Evolutionary conservation across 2,113 vertebrate genomes (phyloP).

Genomic region (Pseudonaja textilis): DNA sequence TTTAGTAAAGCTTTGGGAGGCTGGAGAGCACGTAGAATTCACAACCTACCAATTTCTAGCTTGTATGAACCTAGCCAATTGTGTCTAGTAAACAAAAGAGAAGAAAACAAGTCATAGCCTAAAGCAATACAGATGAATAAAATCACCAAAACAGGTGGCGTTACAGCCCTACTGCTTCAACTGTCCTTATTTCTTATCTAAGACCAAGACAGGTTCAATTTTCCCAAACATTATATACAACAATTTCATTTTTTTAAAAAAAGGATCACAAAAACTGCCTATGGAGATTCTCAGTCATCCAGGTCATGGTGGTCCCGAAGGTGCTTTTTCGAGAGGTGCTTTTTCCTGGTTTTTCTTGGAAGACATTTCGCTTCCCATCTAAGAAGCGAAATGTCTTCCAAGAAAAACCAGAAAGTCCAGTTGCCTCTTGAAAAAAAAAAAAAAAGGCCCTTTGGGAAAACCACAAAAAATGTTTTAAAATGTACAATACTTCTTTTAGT

Average conservation of each 20-base stretch:
- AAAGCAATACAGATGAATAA: neutral
- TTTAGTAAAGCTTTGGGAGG: neutral
- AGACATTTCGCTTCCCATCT: too few species aligned
- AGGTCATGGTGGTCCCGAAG: too few species aligned
- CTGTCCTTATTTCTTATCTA: neutral
- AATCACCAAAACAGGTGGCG: neutral
- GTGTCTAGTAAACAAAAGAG: neutral
- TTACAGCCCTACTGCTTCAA: neutral
- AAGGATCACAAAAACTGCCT: neutral
- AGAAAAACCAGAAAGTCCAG: too few species aligned
- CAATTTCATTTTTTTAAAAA: neutral
- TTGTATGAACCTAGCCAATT: neutral
- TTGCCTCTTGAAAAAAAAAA: too few species aligned
- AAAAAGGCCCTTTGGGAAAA: too few species aligned
- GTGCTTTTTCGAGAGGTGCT: too few species aligned
- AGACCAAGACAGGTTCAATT: neutral
- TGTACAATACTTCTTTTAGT: neutral
- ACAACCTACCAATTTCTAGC: neutral
- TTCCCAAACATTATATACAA: neutral
- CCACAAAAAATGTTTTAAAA: neutral
- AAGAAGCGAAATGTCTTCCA: too few species aligned
- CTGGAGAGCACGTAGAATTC: neutral
- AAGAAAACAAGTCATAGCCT: neutral
- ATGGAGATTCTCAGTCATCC: too few species aligned
- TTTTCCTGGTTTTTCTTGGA: too few species aligned